phyloP scores from a whole-genome alignment of 2,113 vertebrate species.

The Amphiprion ocellaris region DNA sequence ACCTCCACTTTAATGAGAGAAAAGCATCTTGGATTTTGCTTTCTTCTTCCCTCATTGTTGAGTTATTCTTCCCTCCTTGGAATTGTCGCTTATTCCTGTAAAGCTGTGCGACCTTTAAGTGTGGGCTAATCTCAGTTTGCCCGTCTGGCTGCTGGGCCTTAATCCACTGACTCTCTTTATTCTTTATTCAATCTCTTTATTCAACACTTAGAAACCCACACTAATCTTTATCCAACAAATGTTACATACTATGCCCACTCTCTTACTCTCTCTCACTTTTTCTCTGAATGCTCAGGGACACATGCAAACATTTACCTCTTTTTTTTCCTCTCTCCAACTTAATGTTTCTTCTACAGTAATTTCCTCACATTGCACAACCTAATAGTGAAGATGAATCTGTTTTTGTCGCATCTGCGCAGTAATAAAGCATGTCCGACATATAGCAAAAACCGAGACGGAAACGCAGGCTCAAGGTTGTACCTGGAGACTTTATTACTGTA shows the following conservation, averaged over 20 bases:
- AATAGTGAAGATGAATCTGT: background rate
- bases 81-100: slow-evolving; percentile 45
- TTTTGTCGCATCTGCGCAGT: slow-evolving; percentile 16
- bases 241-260: slow-evolving; percentile 33
- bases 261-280: slow-evolving; percentile 2
- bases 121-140: slow-evolving; percentile 66
- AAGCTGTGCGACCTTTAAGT: slow-evolving; percentile 69
- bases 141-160: slow-evolving; percentile 62
- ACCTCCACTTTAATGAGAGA: background rate
- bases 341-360: slow-evolving; percentile 9
- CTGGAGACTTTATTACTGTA: slow-evolving; percentile 12
- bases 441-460: slow-evolving; percentile 10
- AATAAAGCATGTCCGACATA: slow-evolving; percentile 13
- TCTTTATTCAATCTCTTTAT: slow-evolving; percentile 73
- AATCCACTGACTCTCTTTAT: slow-evolving; percentile 75
- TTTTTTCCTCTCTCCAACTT: slow-evolving; percentile 6
- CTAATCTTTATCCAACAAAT: slow-evolving; percentile 65
- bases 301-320: slow-evolving; percentile 17
- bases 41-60: background rate
- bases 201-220: slow-evolving; percentile 55
- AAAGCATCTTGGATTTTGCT: background rate
- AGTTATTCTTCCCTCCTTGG: slow-evolving; percentile 28
- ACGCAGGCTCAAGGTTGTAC: slow-evolving; percentile 9
- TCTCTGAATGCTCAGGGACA: background rate
- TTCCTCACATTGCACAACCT: slow-evolving; percentile 12